Evolutionary conservation across 1,140 invertebrate genomes (phyloP).

Genomic region (Panonychus citri): DNA sequence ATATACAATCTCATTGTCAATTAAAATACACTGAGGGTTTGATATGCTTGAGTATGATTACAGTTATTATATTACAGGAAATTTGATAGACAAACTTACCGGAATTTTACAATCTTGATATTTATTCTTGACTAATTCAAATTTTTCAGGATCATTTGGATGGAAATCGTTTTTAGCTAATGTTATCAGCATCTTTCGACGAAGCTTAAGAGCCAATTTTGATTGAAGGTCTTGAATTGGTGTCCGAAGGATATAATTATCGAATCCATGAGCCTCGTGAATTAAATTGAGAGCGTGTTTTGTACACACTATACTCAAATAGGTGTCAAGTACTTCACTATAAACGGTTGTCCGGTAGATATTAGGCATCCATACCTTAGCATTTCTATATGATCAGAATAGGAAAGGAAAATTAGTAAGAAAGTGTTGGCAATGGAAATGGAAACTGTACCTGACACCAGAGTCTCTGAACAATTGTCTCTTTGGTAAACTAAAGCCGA

Average conservation of each 20-base stretch:
- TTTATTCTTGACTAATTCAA: slow-evolving; percentile 47
- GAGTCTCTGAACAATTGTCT: not conserved
- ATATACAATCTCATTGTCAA: too few relatives aligned
- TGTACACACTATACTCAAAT: slow-evolving; percentile 57
- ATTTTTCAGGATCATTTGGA: slow-evolving; percentile 40
- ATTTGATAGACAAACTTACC: slow-evolving; percentile 24
- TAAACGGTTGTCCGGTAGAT: slow-evolving; percentile 57
- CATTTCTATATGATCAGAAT: too few relatives aligned
- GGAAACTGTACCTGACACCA: slow-evolving; percentile 6
- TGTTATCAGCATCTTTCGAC: slow-evolving; percentile 53
- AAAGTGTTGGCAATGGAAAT: slow-evolving; percentile 2
- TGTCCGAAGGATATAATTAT: slow-evolving; percentile 74
- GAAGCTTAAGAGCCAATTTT: slow-evolving; percentile 49
- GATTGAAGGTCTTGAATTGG: slow-evolving; percentile 65
- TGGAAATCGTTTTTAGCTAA: slow-evolving; percentile 48
- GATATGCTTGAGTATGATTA: too few relatives aligned
- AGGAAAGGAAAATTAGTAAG: not conserved
- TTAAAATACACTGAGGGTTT: too few relatives aligned
- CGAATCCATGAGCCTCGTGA: slow-evolving; percentile 73
- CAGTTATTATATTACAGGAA: slow-evolving; percentile 36
- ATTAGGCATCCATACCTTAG: slow-evolving; percentile 58
- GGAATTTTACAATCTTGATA: slow-evolving; percentile 59
- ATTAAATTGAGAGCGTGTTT: slow-evolving; percentile 53
- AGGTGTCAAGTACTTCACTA: slow-evolving; percentile 72
- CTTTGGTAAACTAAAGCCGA: slow-evolving; percentile 47